Percentiles rank a stretch among this genome's conserved stretches.
phyloP scores from a whole-genome alignment of 2,888 invertebrate species.

The Cerceris ruficornis region DNA sequence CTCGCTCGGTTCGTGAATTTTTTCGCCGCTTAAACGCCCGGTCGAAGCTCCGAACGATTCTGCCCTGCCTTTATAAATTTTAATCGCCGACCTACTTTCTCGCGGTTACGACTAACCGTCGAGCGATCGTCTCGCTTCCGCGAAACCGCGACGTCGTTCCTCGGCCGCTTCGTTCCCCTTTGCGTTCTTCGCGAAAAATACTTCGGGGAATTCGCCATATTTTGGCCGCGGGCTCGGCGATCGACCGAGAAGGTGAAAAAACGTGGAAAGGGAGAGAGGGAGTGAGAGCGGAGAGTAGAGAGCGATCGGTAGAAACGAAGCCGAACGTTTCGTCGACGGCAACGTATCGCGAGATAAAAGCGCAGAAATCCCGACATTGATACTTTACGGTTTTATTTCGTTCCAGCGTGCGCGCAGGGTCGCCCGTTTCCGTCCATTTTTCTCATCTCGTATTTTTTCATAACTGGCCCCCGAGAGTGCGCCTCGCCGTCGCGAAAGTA shows the following conservation, averaged over 20 bases:
- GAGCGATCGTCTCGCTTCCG: too few relatives aligned
- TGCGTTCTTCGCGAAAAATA: too few relatives aligned
- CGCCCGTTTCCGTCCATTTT: slow-evolving; percentile 49
- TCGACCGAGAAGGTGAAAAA: neutral
- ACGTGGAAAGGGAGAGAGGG: neutral
- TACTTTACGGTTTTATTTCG: slow-evolving; percentile 61
- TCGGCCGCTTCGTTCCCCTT: too few relatives aligned
- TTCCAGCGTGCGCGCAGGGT: slow-evolving; percentile 29
- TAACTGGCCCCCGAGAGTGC: slow-evolving; percentile 59
- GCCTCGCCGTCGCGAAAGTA: slow-evolving; percentile 54
- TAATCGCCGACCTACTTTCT: too few relatives aligned
- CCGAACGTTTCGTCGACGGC: neutral
- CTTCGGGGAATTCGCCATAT: too few relatives aligned
- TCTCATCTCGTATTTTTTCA: slow-evolving; percentile 71
- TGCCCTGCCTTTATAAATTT: neutral
- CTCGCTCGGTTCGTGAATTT: neutral
- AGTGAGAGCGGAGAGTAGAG: too few relatives aligned
- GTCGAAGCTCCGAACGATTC: neutral
- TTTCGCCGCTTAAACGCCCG: neutral
- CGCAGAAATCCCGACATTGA: slow-evolving; percentile 53
- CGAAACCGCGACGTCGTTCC: too few relatives aligned
- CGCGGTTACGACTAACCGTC: too few relatives aligned
- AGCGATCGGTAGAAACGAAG: neutral
- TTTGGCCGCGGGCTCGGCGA: neutral
- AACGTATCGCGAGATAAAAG: slow-evolving; percentile 13